Percentiles rank a stretch among this genome's conserved stretches.
phyloP scores from a whole-genome alignment of 2,888 invertebrate species.

The Drosophila aldrichi region DNA sequence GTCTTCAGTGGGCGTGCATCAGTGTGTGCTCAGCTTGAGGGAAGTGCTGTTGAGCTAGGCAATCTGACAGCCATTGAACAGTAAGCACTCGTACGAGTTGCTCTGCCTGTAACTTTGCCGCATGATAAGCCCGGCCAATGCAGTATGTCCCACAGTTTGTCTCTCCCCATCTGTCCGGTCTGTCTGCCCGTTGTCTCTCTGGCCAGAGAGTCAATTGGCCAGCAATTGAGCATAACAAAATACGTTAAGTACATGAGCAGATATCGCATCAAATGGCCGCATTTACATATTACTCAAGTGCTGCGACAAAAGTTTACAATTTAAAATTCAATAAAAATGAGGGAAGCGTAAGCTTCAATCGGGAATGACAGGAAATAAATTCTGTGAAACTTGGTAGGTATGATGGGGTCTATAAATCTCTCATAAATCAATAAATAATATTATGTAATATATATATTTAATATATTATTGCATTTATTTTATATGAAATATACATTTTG shows the following conservation, averaged over 20 bases:
- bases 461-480: too few species aligned
- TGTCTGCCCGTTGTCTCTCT: slow-evolving; percentile 18
- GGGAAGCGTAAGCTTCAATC: too few species aligned
- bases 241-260: slow-evolving; percentile 53
- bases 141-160: slow-evolving; percentile 3
- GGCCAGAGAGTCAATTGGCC: slow-evolving; percentile 58
- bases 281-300: slow-evolving; percentile 50
- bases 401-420: too few species aligned
- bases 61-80: slow-evolving; percentile 61
- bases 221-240: slow-evolving; percentile 64
- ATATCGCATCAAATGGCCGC: slow-evolving; percentile 58
- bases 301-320: slow-evolving; percentile 42
- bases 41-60: slow-evolving; percentile 52
- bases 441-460: too few species aligned
- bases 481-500: too few species aligned
- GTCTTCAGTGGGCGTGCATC: slow-evolving; percentile 48
- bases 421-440: too few species aligned
- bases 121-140: slow-evolving; percentile 30
- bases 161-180: neutral
- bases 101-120: slow-evolving; percentile 36
- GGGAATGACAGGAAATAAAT: too few species aligned
- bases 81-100: slow-evolving; percentile 40
- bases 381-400: too few species aligned
- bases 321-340: slow-evolving; percentile 1
- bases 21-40: slow-evolving; percentile 25